Evolutionary conservation across 2,113 vertebrate species (phyloP).

Genomic region (Grammomys dolichurus): DNA sequence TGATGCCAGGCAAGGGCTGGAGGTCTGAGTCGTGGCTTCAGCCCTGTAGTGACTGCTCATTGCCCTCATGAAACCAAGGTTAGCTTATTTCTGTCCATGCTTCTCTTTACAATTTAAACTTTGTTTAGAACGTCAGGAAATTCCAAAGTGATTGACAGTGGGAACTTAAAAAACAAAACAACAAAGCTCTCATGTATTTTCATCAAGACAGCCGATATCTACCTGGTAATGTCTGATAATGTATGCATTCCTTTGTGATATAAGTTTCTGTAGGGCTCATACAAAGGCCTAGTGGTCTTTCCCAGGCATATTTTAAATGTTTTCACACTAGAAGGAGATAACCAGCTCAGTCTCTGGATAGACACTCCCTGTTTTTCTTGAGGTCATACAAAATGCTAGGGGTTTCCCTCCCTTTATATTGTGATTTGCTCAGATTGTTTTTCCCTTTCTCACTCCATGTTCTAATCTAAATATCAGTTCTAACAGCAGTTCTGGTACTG

Average conservation of each 20-base stretch:
- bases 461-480: too few species aligned
- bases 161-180: constrained; percentile 9
- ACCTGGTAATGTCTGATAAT: not conserved
- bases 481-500: not conserved
- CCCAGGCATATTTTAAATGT: not conserved
- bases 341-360: not conserved
- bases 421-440: not conserved
- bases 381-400: not conserved
- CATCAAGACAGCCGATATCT: not conserved
- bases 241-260: not conserved
- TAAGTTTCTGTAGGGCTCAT: not conserved
- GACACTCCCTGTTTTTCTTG: not conserved
- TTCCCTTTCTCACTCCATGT: not conserved
- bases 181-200: not conserved
- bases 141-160: constrained; percentile 21
- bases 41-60: not conserved
- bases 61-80: not conserved
- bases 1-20: too few species aligned
- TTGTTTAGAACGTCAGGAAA: constrained; percentile 38
- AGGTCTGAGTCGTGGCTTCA: not conserved
- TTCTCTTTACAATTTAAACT: constrained; percentile 31
- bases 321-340: not conserved
- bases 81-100: not conserved
- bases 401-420: not conserved
- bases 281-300: not conserved